Conservation (phyloP, 1,140 invertebrate species). For the Aphis craccivora region DNA sequence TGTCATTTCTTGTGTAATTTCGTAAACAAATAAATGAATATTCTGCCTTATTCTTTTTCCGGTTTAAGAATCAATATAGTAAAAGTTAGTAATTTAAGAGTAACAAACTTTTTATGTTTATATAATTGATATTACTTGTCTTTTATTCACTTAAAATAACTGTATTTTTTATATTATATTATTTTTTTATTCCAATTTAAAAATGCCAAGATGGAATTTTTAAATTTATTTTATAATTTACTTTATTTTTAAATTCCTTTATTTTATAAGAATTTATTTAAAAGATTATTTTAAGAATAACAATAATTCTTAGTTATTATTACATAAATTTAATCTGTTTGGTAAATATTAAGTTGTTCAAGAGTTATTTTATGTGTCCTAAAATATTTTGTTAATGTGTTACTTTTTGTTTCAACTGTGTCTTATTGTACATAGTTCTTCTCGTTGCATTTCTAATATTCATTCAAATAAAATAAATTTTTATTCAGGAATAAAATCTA, state of each 20-base stretch:
- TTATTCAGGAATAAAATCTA: neutral
- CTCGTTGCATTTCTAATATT: neutral
- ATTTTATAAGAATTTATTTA: neutral
- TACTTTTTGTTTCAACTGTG: neutral
- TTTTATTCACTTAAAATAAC: neutral
- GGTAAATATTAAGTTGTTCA: too few relatives aligned
- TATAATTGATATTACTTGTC: neutral
- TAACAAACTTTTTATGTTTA: neutral
- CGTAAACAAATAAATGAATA: neutral
- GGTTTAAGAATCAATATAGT: neutral
- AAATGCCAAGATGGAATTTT: neutral
- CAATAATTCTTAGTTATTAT: neutral
- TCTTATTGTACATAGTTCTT: neutral
- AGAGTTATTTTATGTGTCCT: neutral
- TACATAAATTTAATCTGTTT: neutral
- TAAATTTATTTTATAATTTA: neutral
- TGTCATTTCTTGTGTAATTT: neutral
- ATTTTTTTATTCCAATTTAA: neutral
- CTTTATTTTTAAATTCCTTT: neutral
- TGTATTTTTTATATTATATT: neutral
- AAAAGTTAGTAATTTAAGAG: neutral
- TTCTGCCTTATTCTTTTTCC: neutral
- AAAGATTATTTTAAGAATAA: neutral
- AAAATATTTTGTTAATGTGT: neutral
- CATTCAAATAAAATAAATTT: neutral